phyloP scores from a whole-genome alignment of 1,140 invertebrate species.

The Diabrotica virgifera region DNA sequence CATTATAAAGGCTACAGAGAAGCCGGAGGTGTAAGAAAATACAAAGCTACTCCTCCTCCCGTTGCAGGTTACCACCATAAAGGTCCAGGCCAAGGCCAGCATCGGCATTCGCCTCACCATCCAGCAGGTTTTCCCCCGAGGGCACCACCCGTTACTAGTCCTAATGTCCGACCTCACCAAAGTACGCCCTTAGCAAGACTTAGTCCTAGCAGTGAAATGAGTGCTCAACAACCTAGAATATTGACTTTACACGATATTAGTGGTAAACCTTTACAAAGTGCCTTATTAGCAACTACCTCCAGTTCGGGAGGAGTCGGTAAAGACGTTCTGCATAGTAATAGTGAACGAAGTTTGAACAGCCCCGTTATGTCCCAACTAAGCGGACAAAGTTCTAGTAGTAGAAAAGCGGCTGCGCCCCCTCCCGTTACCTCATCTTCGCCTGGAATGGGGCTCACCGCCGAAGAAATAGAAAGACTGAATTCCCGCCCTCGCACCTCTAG shows the following conservation, averaged over 20 bases:
- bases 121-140: slow-evolving; percentile 64
- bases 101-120: slow-evolving; percentile 69
- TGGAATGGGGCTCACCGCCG: slow-evolving; percentile 82
- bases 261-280: slow-evolving; percentile 85
- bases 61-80: slow-evolving; percentile 74
- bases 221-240: slow-evolving; percentile 85
- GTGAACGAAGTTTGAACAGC: slow-evolving; percentile 84
- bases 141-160: slow-evolving; percentile 62
- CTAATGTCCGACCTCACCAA: slow-evolving; percentile 68
- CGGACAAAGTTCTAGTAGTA: slow-evolving; percentile 74
- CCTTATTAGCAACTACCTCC: slow-evolving; percentile 81
- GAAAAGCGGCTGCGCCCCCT: slow-evolving; percentile 52
- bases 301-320: slow-evolving; percentile 81
- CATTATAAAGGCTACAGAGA: slow-evolving; percentile 93
- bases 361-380: slow-evolving; percentile 87
- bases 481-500: slow-evolving; percentile 81
- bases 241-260: slow-evolving; percentile 90
- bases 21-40: slow-evolving; percentile 75
- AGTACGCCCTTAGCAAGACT: slow-evolving; percentile 85
- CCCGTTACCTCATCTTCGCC: slow-evolving; percentile 59
- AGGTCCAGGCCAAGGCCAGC: slow-evolving; percentile 58
- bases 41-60: slow-evolving; percentile 77
- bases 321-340: slow-evolving; percentile 80
- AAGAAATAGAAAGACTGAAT: slow-evolving; percentile 90
- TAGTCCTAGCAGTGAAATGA: slow-evolving; percentile 88